Base-by-base conservation (phyloP, 1,140 invertebrate species). In the Tetramorium simillimum region DNA sequence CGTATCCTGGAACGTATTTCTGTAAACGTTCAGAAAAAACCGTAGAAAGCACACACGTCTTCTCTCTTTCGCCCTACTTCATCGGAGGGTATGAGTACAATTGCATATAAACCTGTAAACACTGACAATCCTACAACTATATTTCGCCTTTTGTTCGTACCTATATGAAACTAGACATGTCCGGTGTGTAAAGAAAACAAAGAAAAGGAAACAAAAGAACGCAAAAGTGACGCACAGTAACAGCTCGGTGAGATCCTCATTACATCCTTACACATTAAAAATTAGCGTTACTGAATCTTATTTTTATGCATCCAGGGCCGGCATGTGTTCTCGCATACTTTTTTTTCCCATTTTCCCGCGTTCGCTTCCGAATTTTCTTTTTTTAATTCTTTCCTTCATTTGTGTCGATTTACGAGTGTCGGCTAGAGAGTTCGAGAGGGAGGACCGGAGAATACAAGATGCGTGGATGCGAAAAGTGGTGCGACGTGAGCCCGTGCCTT, bases 201-300 rank as follows among this genome's bases (percentile, higher is more conserved):
- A 16, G 4, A 12, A 69, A 72, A 12, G 18, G 46, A 78, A 63
- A 28, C 2, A 46, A 73, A 73, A 60, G 9, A 84, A 76, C 58
- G 28, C 49, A 63, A 53, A 85, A 84, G 28, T 88, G 56, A 60
- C 33, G 62, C 43, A 88, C 75, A 76, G 81, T 88, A 86, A 88
- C 72, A 43, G 49, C 73, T 86, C 46, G 58, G 65, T 77, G 53
- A 84, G 56, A 86, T 80, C 89, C 92, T 93, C 92, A 91, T 93
- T 92, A 94, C 92, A 94, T 94, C 92, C 91, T 93, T 94, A 93
- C 92, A 91, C 89, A 85, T 90, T 88, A 90, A 89, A 92, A 91
- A 91, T 87, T 89, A 86, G 85, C 92, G 92, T 93, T 92, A 92
- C 92, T 91, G 91, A 94, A 91, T 85, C 81, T 91, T 91, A 91